phyloP scores from a whole-genome alignment of 1,140 invertebrate genomes.

The Helicoverpa zea region DNA sequence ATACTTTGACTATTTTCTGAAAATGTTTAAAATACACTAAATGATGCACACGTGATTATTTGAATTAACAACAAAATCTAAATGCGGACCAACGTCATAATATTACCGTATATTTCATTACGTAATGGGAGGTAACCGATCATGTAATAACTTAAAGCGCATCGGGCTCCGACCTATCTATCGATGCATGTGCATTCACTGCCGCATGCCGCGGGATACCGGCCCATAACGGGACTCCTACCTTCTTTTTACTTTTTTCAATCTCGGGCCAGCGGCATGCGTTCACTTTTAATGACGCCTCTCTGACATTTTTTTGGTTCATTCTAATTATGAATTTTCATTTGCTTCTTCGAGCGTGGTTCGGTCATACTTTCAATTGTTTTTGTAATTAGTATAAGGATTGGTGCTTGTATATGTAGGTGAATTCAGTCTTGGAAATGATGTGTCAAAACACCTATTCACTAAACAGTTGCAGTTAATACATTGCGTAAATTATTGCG shows the following conservation, averaged over 20 bases:
- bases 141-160: conserved; percentile 29
- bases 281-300: conserved; percentile 78
- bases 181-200: conserved; percentile 52
- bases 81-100: not conserved
- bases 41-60: not conserved
- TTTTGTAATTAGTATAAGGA: not conserved
- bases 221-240: conserved; percentile 78
- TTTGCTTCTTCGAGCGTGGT: not conserved
- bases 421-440: no score
- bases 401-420: no score
- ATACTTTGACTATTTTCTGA: no score
- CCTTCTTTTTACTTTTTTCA: conserved; percentile 78
- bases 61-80: not conserved
- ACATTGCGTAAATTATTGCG: no score
- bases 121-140: conserved; percentile 20
- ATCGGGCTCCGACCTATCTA: conserved; percentile 43
- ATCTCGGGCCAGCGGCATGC: conserved; percentile 65
- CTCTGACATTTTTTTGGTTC: conserved; percentile 57
- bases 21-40: not conserved
- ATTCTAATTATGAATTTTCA: conserved; percentile 22
- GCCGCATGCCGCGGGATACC: conserved; percentile 68
- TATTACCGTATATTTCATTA: conserved; percentile 28
- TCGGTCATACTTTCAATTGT: not conserved
- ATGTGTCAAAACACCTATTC: no score
- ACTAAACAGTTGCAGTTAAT: no score